These are phyloP conservation scores for Cassiopea andromeda DNA, from an alignment of 30 jellyfish, hydroid and myxozoan genomes.

Conservation along the genomic window DNA sequence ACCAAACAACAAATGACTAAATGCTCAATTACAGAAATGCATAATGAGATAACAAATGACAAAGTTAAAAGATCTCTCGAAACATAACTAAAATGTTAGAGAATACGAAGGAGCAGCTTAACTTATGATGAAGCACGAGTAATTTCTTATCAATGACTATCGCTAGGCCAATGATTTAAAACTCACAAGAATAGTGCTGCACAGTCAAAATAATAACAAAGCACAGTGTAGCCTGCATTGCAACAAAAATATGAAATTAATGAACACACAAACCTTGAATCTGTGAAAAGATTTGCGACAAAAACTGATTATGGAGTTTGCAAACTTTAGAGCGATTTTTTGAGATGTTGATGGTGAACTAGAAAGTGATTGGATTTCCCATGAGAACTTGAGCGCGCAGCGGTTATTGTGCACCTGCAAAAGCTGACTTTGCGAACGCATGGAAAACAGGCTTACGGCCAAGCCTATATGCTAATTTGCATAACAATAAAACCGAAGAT, in stretches of 20 bases:
- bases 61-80: too few relatives aligned
- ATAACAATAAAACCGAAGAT: slow-evolving; percentile 1
- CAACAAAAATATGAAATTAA: not conserved
- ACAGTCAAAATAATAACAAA: too few relatives aligned
- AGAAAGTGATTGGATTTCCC: not conserved
- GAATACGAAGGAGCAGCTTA: too few relatives aligned
- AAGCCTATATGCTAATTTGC: not conserved
- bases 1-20: too few relatives aligned
- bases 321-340: not conserved
- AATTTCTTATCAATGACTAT: too few relatives aligned
- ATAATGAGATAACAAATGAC: too few relatives aligned
- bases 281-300: not conserved
- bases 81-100: too few relatives aligned
- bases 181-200: too few relatives aligned
- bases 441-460: slow-evolving; percentile 24
- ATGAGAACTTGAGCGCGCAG: slow-evolving; percentile 8
- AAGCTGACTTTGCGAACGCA: slow-evolving; percentile 2
- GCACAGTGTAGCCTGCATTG: too few relatives aligned
- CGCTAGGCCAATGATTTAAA: too few relatives aligned
- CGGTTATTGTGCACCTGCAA: slow-evolving; percentile 30
- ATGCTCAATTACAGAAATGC: too few relatives aligned
- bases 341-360: not conserved
- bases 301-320: not conserved
- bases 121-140: too few relatives aligned
- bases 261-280: not conserved